Percentiles rank a stretch among this genome's conserved stretches.
Conservation (phyloP, 2,797 vertebrate genomes). For the Propithecus perrieri region DNA sequence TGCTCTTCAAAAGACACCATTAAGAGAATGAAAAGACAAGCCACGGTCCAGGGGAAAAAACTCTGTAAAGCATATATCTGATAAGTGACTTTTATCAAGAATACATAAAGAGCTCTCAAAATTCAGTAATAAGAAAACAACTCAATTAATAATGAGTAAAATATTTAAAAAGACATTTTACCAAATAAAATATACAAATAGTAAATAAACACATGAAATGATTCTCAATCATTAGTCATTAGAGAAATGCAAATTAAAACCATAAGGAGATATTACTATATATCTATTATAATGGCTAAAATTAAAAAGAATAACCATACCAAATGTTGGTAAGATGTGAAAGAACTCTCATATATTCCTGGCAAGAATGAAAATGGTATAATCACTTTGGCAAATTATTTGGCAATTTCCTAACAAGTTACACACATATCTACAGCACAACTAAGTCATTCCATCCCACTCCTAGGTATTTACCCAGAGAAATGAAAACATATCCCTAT, state of each 20-base stretch:
- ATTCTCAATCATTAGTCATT: not conserved
- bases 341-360: not conserved
- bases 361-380: not conserved
- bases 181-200: not conserved
- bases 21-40: constrained; percentile 14
- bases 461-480: not conserved
- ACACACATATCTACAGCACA: not conserved
- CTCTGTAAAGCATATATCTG: not conserved
- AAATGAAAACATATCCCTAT: not conserved
- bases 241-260: not conserved
- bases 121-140: not conserved
- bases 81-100: not conserved
- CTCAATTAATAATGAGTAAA: not conserved
- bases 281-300: not conserved
- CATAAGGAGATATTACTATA: not conserved
- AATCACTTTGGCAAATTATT: not conserved
- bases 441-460: not conserved
- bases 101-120: not conserved
- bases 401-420: not conserved
- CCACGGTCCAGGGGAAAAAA: not conserved
- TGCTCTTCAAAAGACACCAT: not conserved
- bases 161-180: not conserved
- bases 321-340: not conserved
- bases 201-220: not conserved
- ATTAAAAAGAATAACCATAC: not conserved